Conservation (phyloP, 2,797 vertebrate species). For the Syngnathus acus region DNA sequence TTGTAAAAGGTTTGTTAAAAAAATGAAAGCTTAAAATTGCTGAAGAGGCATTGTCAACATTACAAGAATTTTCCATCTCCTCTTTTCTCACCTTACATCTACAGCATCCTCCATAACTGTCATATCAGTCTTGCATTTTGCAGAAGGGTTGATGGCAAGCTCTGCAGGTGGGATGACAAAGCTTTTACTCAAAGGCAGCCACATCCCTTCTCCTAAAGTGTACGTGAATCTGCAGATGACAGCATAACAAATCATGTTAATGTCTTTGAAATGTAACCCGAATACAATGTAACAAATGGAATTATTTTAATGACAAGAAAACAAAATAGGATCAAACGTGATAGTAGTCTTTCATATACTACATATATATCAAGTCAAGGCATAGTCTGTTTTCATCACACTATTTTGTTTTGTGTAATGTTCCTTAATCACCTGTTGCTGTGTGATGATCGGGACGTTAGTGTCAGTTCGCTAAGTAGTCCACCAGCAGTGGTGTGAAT, state of each 20-base stretch:
- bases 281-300: background rate
- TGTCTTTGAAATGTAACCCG: background rate
- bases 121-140: constrained; percentile 99
- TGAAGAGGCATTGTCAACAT: background rate
- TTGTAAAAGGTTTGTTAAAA: background rate
- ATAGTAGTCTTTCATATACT: too few relatives aligned
- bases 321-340: too few relatives aligned
- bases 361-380: too few relatives aligned
- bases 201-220: constrained; percentile 96
- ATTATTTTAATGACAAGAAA: too few relatives aligned
- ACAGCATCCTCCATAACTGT: constrained; percentile 98
- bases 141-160: constrained; percentile 96
- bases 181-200: constrained; percentile 95
- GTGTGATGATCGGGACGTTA: too few relatives aligned
- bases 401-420: too few relatives aligned
- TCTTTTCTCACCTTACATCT: constrained; percentile 83
- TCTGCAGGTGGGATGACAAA: constrained; percentile 95
- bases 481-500: too few relatives aligned
- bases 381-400: too few relatives aligned
- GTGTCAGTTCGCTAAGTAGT: too few relatives aligned
- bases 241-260: background rate
- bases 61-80: background rate
- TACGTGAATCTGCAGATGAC: constrained; percentile 84
- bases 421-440: too few relatives aligned
- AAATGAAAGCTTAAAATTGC: background rate